These are phyloP conservation scores for Epizoanthus stellaris DNA, from an alignment of 92 coral and sea anemone genomes.

Conservation along the genomic window DNA sequence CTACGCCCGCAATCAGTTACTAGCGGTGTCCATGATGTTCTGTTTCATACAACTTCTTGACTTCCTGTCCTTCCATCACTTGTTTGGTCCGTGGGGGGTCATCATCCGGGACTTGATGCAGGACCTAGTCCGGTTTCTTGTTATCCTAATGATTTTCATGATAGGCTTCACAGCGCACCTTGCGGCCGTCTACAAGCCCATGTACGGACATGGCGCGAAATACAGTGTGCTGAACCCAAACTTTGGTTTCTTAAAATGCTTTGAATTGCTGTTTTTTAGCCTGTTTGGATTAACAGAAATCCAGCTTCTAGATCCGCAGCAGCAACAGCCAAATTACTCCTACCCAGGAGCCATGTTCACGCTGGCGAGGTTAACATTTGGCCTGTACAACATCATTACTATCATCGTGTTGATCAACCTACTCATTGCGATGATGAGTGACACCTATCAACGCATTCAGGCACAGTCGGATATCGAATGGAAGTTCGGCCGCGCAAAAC, in stretches of 20 bases:
- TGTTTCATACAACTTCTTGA: slow-evolving; percentile 94
- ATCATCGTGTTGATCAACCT: slow-evolving; percentile 91
- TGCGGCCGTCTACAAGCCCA: slow-evolving; percentile 94
- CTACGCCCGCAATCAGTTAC: slow-evolving; percentile 93
- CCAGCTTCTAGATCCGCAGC: slow-evolving; percentile 46
- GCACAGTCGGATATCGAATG: slow-evolving; percentile 96
- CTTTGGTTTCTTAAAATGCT: slow-evolving; percentile 71
- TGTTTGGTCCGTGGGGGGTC: slow-evolving; percentile 99
- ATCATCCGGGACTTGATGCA: slow-evolving; percentile 99
- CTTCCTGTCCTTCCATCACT: slow-evolving; percentile 94
- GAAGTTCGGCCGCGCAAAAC: slow-evolving; percentile 99
- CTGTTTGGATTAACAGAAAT: slow-evolving; percentile 89
- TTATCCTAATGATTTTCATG: slow-evolving; percentile 90
- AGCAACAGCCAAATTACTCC: slow-evolving; percentile 36
- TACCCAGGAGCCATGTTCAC: slow-evolving; percentile 59
- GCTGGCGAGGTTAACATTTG: slow-evolving; percentile 84
- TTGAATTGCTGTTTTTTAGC: slow-evolving; percentile 86
- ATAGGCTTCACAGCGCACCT: slow-evolving; percentile 95
- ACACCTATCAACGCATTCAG: slow-evolving; percentile 98
- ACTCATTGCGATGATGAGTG: slow-evolving; percentile 99
- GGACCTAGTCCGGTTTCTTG: slow-evolving; percentile 94
- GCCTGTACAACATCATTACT: slow-evolving; percentile 91
- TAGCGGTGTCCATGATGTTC: slow-evolving; percentile 94
- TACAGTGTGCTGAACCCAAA: slow-evolving; percentile 28
- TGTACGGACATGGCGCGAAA: slow-evolving; percentile 43